Percentiles rank a stretch among this genome's conserved stretches.
Conservation (phyloP, 2,113 vertebrate genomes). For the Serilophus lunatus region DNA sequence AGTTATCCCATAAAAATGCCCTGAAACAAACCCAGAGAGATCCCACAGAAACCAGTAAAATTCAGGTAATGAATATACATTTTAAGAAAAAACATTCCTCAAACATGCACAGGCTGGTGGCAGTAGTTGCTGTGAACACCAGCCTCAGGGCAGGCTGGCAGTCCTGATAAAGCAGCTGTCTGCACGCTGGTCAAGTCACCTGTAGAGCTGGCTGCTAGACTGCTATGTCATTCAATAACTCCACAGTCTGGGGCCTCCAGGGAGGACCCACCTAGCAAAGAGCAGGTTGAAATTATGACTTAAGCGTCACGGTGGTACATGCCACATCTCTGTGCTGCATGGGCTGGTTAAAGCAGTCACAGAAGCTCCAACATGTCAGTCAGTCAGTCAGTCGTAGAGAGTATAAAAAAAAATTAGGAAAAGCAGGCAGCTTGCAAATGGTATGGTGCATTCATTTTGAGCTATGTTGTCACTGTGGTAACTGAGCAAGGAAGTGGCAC, state of each 20-base stretch:
- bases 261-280: not conserved
- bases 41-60: not conserved
- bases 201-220: not conserved
- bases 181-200: rapidly evolving
- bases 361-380: not conserved
- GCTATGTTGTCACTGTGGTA: not conserved
- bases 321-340: not conserved
- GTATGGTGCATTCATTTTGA: not conserved
- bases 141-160: not conserved
- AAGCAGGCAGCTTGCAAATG: not conserved
- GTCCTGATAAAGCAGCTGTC: not conserved
- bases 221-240: not conserved
- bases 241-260: not conserved
- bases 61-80: not conserved
- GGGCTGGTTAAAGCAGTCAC: not conserved
- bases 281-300: not conserved
- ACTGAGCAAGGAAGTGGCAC: not conserved
- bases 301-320: not conserved
- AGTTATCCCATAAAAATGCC: not conserved
- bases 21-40: not conserved
- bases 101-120: rapidly evolving
- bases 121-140: not conserved
- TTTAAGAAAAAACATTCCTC: not conserved
- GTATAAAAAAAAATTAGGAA: not conserved
- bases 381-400: not conserved